Percentiles rank a stretch among this genome's conserved stretches.
Conservation (phyloP, 2,797 vertebrate species). For the Pangasius sanitwongsei region DNA sequence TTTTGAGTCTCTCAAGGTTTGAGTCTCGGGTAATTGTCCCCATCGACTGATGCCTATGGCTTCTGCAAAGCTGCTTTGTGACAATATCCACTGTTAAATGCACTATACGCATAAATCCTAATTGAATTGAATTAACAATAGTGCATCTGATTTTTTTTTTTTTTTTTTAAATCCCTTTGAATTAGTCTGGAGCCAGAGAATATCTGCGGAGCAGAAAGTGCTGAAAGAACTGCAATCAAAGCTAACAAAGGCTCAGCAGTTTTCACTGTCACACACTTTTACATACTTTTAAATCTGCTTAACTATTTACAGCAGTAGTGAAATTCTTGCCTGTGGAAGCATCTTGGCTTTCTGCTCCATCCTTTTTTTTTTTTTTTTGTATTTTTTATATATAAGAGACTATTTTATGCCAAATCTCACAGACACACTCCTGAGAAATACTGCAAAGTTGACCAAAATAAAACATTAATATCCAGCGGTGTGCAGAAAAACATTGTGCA, state of each 20-base stretch:
- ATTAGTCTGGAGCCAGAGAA: neutral
- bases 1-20: neutral
- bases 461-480: neutral
- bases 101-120: neutral
- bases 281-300: constrained; percentile 10
- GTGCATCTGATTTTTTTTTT: neutral
- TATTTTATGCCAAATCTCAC: neutral
- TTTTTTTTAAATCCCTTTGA: neutral
- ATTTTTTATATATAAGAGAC: neutral
- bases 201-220: constrained; percentile 15
- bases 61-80: neutral
- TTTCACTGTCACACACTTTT: constrained; percentile 15
- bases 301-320: neutral
- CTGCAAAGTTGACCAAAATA: neutral
- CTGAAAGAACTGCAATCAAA: constrained; percentile 21
- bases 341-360: neutral
- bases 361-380: neutral
- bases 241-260: constrained; percentile 36
- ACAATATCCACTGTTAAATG: neutral
- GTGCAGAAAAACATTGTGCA: neutral
- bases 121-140: neutral
- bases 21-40: neutral
- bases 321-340: neutral
- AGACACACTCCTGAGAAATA: neutral
- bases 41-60: neutral